These are phyloP conservation scores for Nautilus pompilius DNA, from an alignment of 1,140 invertebrate genomes.

Conservation along the genomic window DNA sequence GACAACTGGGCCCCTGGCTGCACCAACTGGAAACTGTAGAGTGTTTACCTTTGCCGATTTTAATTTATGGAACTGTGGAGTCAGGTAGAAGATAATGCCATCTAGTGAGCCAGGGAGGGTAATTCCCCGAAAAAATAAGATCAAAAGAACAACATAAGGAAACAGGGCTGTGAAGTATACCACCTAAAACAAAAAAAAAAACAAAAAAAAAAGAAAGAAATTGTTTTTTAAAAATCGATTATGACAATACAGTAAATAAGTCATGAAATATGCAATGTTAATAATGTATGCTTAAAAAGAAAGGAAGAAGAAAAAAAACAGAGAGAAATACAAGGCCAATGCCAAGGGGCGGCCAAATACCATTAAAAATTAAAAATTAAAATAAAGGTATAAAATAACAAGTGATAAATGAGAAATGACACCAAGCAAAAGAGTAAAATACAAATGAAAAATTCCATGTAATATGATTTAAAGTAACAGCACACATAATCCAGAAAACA, in stretches of 20 bases:
- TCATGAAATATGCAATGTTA: background rate
- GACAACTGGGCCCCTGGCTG: too few species aligned
- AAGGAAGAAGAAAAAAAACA: background rate
- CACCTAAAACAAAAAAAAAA: conserved; percentile 31
- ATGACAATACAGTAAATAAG: background rate
- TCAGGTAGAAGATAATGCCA: conserved; percentile 48
- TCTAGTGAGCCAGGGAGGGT: conserved; percentile 40
- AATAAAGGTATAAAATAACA: background rate
- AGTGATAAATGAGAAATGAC: background rate
- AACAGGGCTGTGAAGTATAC: conserved; percentile 53
- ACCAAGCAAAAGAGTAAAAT: background rate
- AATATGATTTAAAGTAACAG: background rate
- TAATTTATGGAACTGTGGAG: conserved; percentile 42
- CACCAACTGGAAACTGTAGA: too few species aligned
- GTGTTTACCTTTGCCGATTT: conserved; percentile 34
- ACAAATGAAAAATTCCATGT: background rate
- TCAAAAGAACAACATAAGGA: conserved; percentile 46
- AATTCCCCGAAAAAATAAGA: conserved; percentile 47
- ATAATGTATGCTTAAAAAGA: background rate
- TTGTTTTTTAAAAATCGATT: background rate
- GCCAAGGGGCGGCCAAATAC: too few species aligned
- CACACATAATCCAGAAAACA: too few species aligned
- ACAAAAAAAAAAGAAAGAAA: background rate
- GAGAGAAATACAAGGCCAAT: too few species aligned
- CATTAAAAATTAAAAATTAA: too few species aligned